Conservation (phyloP, 2,113 vertebrate genomes). For the Gallinago undulata region DNA sequence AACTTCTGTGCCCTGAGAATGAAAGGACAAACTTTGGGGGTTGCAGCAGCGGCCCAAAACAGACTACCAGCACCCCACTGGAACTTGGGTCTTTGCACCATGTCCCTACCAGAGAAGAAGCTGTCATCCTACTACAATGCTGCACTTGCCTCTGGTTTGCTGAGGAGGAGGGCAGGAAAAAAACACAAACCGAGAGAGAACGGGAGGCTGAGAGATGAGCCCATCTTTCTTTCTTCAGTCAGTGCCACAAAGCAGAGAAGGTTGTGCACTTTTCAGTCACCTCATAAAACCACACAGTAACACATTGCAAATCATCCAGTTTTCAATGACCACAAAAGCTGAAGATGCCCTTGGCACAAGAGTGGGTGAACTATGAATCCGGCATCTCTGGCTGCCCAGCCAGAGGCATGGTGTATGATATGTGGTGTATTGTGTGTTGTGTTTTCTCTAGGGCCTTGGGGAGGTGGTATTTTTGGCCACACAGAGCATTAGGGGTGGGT, state of each 20-base stretch:
- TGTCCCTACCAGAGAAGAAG: not conserved
- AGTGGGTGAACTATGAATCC: not conserved
- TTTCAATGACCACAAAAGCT: not conserved
- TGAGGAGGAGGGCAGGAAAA: not conserved
- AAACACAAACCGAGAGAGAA: not conserved
- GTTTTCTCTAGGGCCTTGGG: not conserved
- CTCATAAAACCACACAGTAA: not conserved
- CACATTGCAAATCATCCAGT: not conserved
- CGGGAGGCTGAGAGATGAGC: not conserved
- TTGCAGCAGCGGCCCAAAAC: not conserved
- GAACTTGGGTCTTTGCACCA: not conserved
- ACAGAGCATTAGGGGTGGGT: not conserved
- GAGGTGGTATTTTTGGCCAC: not conserved
- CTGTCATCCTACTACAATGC: not conserved
- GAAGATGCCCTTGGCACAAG: not conserved
- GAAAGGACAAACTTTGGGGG: not conserved
- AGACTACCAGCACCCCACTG: not conserved
- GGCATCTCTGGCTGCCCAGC: not conserved
- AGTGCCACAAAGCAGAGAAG: not conserved
- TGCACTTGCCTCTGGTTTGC: not conserved
- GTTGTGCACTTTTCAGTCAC: not conserved
- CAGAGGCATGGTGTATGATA: not conserved
- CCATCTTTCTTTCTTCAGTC: no score
- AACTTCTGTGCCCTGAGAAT: not conserved
- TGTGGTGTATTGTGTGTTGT: not conserved